Evolutionary conservation across 1,140 invertebrate species (phyloP), one percentile per base, ranked within the genome.

Genomic region (Bombus confusus): DNA sequence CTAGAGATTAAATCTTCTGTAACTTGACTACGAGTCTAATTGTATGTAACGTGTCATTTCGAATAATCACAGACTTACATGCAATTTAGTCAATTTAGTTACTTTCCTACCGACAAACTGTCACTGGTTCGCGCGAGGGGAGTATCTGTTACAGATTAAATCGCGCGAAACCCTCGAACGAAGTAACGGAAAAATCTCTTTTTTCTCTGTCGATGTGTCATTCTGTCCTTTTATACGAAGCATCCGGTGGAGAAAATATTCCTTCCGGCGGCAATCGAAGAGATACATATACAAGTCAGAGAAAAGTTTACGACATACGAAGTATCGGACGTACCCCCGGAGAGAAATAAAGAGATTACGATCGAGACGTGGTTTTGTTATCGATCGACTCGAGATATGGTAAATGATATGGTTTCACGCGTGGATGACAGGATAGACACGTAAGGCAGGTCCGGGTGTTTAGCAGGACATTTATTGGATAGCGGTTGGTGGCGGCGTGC

Each of bases 381-480:
- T 89, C 77, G 84, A 89, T 86, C 87, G 73, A n/a, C 39, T 6
- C 25, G 69, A 15, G 28, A 72, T 81, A 86, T 77, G 75, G 72
- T 66, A 37, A 69, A 64, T 57, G 86, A 81, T 84, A 85, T 73
- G 41, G 80, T 68, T 80, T 62, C 62, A n/a, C 47, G 62, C 57
- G 47, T 28, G 83, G 66, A 73, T 87, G 89, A 85, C 86, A 76
- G 77, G 83, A 81, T 75, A 71, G 57, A 80, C 81, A 68, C 74
- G 87, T 80, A 80, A 76, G 87, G 81, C 76, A 79, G 72, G 31
- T 47, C 52, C 66, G 73, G 68, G 72, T 83, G 86, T 87, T 79
- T 88, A 90, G 85, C 73, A 34, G 75, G 78, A 85, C 85, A 84
- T 92, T 91, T 93, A 93, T 93, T 91, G 90, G 91, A 90, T 85